phyloP scores from a whole-genome alignment of 1,140 invertebrate genomes.

The Nasonia longicornis region DNA sequence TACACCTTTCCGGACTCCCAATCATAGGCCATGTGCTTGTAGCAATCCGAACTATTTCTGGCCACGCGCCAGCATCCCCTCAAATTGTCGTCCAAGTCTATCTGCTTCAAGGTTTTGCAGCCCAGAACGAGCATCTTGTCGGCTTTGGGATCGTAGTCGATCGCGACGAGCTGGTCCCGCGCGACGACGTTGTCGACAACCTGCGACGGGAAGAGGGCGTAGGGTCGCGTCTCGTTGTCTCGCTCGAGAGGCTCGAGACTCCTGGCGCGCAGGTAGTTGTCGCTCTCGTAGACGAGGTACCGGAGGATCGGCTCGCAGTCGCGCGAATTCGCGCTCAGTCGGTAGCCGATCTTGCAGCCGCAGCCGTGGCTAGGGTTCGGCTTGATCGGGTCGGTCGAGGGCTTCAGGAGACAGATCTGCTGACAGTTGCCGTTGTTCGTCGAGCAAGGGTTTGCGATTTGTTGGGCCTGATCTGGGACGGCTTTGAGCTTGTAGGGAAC shows the following conservation, averaged over 20 bases:
- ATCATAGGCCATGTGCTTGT: conserved; percentile 12
- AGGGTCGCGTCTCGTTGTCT: not conserved
- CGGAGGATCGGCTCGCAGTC: conserved; percentile 10
- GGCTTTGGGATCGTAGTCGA: conserved; percentile 13
- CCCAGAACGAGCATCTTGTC: conserved; percentile 1
- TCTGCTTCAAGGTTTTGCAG: not conserved
- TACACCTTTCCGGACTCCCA: conserved; percentile 13
- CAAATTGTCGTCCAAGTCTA: conserved; percentile 11
- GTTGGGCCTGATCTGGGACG: not conserved
- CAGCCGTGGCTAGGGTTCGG: not conserved
- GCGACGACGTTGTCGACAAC: conserved; percentile 3
- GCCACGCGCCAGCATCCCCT: conserved; percentile 12
- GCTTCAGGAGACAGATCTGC: conserved; percentile 18
- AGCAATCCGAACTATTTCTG: conserved; percentile 6
- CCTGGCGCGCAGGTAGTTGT: not conserved
- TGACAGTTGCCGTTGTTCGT: not conserved
- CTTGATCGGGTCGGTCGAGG: not conserved
- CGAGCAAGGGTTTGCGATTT: not conserved
- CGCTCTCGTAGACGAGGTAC: conserved; percentile 17
- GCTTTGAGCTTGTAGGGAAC: conserved; percentile 13
- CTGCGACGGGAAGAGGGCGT: conserved; percentile 5
- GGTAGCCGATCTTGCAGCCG: conserved; percentile 20
- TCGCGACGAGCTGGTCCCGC: not conserved
- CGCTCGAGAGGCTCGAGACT: not conserved
- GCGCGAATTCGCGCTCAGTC: not conserved